Evolutionary conservation across 2,888 invertebrate species (phyloP).

Genomic region (Danaus chrysippus): DNA sequence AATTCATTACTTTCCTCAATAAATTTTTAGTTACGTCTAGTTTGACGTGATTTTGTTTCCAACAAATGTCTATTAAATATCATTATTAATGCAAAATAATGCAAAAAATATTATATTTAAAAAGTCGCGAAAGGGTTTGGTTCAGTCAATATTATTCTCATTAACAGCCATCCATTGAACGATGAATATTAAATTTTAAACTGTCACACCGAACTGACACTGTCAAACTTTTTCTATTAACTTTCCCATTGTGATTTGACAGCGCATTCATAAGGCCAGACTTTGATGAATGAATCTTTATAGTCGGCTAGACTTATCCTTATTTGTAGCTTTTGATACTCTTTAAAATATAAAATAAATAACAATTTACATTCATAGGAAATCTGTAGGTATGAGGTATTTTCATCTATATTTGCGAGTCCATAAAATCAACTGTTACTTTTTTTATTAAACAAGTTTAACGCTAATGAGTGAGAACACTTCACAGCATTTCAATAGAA

Average conservation of each 20-base stretch:
- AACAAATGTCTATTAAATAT: background rate
- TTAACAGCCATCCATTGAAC: conserved; percentile 39
- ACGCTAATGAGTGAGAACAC: background rate
- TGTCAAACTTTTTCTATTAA: conserved; percentile 76
- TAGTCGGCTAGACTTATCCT: conserved; percentile 1
- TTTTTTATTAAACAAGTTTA: too few species aligned
- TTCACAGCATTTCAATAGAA: background rate
- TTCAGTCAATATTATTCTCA: conserved; percentile 26
- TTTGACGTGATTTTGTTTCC: background rate
- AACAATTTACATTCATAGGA: background rate
- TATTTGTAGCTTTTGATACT: conserved; percentile 1
- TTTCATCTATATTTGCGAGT: too few species aligned
- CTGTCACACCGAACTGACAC: conserved; percentile 61
- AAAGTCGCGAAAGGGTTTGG: background rate
- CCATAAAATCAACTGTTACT: too few species aligned
- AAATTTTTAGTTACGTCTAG: background rate
- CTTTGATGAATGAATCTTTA: conserved; percentile 59
- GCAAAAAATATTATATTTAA: background rate
- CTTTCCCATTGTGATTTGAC: conserved; percentile 72
- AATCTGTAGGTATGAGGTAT: too few species aligned
- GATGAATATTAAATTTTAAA: conserved; percentile 66
- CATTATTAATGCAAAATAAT: background rate
- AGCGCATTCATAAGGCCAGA: conserved; percentile 68
- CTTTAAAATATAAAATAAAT: background rate
- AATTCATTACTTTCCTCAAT: conserved; percentile 14